phyloP scores from a whole-genome alignment of 1,140 invertebrate species.

The Sitophilus oryzae region DNA sequence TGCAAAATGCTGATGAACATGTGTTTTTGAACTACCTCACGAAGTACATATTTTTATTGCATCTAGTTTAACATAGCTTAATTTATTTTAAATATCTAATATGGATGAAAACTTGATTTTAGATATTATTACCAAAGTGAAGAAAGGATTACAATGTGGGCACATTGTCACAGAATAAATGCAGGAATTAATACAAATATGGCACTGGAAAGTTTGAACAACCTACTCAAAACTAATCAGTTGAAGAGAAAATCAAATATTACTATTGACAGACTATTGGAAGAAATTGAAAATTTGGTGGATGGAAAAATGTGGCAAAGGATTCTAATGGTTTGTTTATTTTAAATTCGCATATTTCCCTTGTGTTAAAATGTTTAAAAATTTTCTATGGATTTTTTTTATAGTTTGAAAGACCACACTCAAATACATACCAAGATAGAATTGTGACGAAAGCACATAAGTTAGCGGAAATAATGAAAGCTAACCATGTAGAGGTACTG shows the following conservation, averaged over 20 bases:
- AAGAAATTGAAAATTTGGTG: conserved; percentile 20
- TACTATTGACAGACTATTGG: conserved; percentile 16
- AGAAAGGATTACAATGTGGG: conserved; percentile 25
- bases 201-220: conserved; percentile 25
- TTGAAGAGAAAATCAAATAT: conserved; percentile 17
- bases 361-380: neutral
- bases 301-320: conserved; percentile 23
- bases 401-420: conserved; percentile 23
- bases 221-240: conserved; percentile 17
- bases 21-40: conserved; percentile 24
- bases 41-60: conserved; percentile 3
- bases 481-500: neutral
- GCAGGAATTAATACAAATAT: conserved; percentile 27
- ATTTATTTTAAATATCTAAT: neutral
- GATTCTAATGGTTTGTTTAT: no score
- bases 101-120: conserved; percentile 6
- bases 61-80: neutral
- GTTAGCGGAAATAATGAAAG: conserved; percentile 15
- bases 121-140: conserved; percentile 27
- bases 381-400: conserved; percentile 10
- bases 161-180: conserved; percentile 24
- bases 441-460: conserved; percentile 17
- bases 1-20: conserved; percentile 16
- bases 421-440: conserved; percentile 22
- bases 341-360: no score